Conservation (phyloP, 2,797 vertebrate genomes). For the Meriones psammophilus region DNA sequence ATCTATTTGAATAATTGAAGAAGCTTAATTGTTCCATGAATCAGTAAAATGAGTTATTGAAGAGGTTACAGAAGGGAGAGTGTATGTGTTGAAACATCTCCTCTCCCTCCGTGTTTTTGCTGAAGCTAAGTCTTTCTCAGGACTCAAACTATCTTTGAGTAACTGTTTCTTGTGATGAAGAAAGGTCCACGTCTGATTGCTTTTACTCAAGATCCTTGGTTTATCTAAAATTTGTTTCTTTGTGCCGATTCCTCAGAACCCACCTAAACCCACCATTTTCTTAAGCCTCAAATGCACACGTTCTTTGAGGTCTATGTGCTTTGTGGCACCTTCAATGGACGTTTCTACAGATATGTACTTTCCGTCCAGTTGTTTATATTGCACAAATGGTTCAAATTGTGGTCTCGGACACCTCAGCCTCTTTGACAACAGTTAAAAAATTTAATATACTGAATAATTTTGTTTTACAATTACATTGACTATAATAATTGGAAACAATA, state of each 20-base stretch:
- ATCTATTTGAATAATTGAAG: neutral
- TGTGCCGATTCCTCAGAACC: neutral
- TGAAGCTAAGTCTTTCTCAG: neutral
- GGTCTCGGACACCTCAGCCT: neutral
- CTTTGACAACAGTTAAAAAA: neutral
- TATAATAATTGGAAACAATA: neutral
- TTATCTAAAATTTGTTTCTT: slow-evolving; percentile 8
- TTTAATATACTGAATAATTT: neutral
- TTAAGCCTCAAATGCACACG: neutral
- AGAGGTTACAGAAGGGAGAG: neutral
- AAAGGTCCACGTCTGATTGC: neutral
- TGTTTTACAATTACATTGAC: neutral
- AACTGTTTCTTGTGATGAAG: neutral
- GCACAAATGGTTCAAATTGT: neutral
- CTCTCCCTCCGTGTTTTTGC: neutral
- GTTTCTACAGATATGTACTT: neutral
- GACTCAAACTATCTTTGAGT: neutral
- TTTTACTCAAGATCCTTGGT: neutral
- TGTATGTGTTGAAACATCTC: neutral
- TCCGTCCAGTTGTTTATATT: neutral
- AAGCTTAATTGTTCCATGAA: neutral
- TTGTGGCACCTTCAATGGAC: neutral
- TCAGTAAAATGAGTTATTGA: slow-evolving; percentile 1
- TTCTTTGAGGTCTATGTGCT: neutral
- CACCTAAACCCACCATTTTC: neutral